Percentiles rank a stretch among this genome's conserved stretches.
phyloP scores from a whole-genome alignment of 92 coral and sea anemone genomes.

The Epizoanthus stellaris region DNA sequence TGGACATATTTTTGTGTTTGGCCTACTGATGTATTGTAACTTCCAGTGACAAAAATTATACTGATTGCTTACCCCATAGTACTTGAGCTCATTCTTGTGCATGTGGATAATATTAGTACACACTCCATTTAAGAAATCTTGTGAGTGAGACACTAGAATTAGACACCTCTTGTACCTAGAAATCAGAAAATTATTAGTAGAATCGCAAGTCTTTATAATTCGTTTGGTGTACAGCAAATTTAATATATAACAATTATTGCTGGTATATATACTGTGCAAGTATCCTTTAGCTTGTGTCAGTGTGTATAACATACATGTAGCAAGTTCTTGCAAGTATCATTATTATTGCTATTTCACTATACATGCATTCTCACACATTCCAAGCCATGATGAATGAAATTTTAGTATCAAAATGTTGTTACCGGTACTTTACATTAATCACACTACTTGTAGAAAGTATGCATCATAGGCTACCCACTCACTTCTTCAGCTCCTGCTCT shows the following conservation, averaged over 20 bases:
- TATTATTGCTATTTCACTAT: no score
- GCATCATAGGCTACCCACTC: slow-evolving; percentile 20
- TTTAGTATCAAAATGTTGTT: no score
- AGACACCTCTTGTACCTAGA: slow-evolving; percentile 92
- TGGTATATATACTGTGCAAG: no score
- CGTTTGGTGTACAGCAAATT: no score
- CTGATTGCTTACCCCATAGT: slow-evolving; percentile 86
- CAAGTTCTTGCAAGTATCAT: no score
- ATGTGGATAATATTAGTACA: slow-evolving; percentile 96
- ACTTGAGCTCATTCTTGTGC: slow-evolving; percentile 74
- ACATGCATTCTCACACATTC: no score
- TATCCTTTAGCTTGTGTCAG: no score
- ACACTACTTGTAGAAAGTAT: neutral
- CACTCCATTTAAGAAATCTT: slow-evolving; percentile 98
- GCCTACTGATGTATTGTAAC: neutral
- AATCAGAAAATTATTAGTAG: neutral
- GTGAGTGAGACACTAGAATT: slow-evolving; percentile 95
- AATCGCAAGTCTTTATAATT: neutral
- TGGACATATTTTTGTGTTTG: no score
- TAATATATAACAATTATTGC: no score
- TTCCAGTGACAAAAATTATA: neutral
- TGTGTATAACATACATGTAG: no score
- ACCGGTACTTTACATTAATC: no score
- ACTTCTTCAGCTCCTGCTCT: slow-evolving; percentile 94
- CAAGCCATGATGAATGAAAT: no score